Percentiles rank a stretch among this genome's conserved stretches.
Evolutionary conservation across 2,113 vertebrate species (phyloP).

Genomic region (Mohoua ochrocephala): DNA sequence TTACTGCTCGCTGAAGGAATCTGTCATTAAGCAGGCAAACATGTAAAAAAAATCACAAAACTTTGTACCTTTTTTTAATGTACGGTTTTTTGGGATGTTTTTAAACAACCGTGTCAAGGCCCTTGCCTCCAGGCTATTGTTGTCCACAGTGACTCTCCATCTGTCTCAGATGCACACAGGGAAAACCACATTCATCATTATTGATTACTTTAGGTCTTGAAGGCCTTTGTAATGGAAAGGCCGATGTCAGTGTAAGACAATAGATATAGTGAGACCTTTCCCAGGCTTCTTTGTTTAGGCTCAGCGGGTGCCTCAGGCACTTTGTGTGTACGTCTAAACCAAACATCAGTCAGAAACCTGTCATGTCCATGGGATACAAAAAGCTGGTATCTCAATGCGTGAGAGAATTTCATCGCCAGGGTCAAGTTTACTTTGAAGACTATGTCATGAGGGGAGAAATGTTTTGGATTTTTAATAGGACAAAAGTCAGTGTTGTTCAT

Average conservation of each 20-base stretch:
- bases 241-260: conserved; percentile 45
- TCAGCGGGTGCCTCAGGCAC: conserved; percentile 1
- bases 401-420: conserved; percentile 31
- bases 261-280: conserved; percentile 24
- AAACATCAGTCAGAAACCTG: conserved; percentile 51
- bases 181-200: conserved; percentile 56
- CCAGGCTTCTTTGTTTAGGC: conserved; percentile 36
- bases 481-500: neutral
- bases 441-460: neutral
- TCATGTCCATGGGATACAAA: conserved; percentile 2
- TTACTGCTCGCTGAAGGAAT: neutral
- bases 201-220: conserved; percentile 53
- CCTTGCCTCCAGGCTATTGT: conserved; percentile 27
- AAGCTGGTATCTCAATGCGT: neutral
- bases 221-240: conserved; percentile 58
- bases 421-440: conserved; percentile 55
- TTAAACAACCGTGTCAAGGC: neutral
- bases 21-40: neutral
- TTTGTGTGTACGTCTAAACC: conserved; percentile 28
- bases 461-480: neutral
- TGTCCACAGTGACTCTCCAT: conserved; percentile 27
- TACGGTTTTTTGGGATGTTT: neutral
- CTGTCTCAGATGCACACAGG: conserved; percentile 36
- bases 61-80: neutral
- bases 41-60: neutral